phyloP scores from a whole-genome alignment of 1,140 invertebrate species.

The Drosophila pseudoobscura region DNA sequence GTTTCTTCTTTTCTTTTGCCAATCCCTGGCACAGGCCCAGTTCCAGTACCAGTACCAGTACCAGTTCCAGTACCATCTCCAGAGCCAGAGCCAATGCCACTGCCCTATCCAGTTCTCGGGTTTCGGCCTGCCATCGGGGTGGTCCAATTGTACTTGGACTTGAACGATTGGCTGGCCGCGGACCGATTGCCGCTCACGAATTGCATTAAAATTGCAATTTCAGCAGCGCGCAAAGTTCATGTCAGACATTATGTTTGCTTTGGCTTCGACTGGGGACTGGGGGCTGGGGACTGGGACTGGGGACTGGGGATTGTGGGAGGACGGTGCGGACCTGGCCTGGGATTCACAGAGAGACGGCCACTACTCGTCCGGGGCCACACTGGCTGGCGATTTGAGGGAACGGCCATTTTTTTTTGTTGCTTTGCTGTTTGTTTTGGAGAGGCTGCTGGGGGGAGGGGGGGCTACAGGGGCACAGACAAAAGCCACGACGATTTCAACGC shows the following conservation, averaged over 20 bases:
- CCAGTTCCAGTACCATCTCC: constrained; percentile 22
- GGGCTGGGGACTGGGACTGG: not conserved
- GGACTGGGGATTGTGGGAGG: constrained; percentile 62
- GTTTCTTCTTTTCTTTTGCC: constrained; percentile 21
- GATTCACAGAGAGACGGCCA: constrained; percentile 12
- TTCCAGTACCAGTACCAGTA: not conserved
- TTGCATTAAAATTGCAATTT: constrained; percentile 83
- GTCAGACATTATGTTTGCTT: constrained; percentile 77
- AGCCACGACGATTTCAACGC: constrained; percentile 82
- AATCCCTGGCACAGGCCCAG: constrained; percentile 20
- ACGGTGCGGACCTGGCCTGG: constrained; percentile 30
- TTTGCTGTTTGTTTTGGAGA: constrained; percentile 32
- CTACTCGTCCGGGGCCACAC: constrained; percentile 52
- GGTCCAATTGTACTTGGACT: constrained; percentile 80
- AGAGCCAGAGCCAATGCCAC: not conserved
- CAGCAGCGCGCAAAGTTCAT: constrained; percentile 82
- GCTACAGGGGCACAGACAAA: constrained; percentile 55
- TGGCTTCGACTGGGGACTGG: not conserved
- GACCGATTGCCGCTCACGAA: constrained; percentile 66
- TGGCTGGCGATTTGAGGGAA: constrained; percentile 72
- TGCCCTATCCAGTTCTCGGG: constrained; percentile 13
- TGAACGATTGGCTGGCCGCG: constrained; percentile 70
- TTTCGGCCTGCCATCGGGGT: constrained; percentile 56
- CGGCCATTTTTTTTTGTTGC: constrained; percentile 57
- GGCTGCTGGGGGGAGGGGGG: constrained; percentile 4